These are phyloP conservation scores for Trachurus trachurus DNA, from an alignment of 2,797 vertebrate species.

Conservation along the genomic window DNA sequence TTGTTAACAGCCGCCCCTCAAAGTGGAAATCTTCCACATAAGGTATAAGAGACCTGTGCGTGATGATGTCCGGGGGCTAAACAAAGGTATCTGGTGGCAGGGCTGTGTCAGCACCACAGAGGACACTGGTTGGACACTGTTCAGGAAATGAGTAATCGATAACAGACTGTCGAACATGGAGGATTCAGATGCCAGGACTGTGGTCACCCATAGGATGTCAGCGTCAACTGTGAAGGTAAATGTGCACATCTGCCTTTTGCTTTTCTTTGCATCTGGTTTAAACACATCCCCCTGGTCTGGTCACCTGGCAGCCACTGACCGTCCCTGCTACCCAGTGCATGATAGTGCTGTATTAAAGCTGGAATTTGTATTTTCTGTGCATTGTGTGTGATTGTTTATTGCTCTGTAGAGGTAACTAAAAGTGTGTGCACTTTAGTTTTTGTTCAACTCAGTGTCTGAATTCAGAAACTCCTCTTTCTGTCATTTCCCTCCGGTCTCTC, in stretches of 20 bases:
- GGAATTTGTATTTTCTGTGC: background rate
- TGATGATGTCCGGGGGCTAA: constrained; percentile 1
- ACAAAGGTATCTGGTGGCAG: background rate
- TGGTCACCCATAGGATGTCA: background rate
- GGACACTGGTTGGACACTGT: fast-evolving
- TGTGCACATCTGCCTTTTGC: background rate
- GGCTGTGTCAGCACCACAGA: background rate
- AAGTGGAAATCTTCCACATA: no score
- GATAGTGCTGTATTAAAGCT: background rate
- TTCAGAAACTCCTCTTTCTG: no score
- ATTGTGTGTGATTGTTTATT: no score
- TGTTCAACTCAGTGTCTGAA: background rate
- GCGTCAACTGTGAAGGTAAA: constrained; percentile 10
- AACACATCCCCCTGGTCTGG: constrained; percentile 9
- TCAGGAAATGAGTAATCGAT: background rate
- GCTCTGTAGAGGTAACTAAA: no score
- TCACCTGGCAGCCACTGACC: background rate
- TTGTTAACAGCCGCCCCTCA: no score
- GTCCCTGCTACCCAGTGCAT: background rate
- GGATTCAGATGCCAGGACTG: background rate
- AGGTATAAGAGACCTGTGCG: no score
- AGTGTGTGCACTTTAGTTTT: background rate
- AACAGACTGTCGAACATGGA: background rate
- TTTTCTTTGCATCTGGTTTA: background rate
- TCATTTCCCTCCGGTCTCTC: no score